These are phyloP conservation scores for Diachasma alloeum DNA, from an alignment of 1,140 invertebrate genomes.

Conservation along the genomic window DNA sequence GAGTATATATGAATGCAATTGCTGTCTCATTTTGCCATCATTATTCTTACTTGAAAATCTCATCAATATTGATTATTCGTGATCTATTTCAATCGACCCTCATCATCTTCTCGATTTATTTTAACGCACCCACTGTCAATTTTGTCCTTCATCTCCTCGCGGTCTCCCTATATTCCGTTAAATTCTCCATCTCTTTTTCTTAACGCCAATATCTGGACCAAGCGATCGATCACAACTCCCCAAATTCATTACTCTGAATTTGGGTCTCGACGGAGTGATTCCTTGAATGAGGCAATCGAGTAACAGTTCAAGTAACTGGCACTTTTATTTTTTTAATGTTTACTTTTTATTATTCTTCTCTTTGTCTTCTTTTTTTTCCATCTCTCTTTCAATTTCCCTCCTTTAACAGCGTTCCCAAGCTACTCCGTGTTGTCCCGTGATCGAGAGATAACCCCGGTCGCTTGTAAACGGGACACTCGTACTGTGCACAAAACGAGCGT, in stretches of 20 bases:
- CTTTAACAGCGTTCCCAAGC: neutral
- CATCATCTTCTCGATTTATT: slow-evolving; percentile 15
- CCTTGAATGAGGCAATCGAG: neutral
- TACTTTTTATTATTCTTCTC: neutral
- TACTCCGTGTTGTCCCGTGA: slow-evolving; percentile 14
- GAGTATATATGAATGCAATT: no score
- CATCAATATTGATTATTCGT: slow-evolving; percentile 33
- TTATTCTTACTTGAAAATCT: neutral
- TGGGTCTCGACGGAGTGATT: neutral
- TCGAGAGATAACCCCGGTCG: slow-evolving; percentile 10
- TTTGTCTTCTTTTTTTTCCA: neutral
- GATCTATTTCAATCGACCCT: slow-evolving; percentile 46
- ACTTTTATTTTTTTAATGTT: neutral
- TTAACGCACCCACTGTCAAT: no score
- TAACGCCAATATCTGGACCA: neutral
- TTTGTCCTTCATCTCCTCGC: neutral
- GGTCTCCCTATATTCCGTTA: neutral
- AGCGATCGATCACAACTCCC: slow-evolving; percentile 18
- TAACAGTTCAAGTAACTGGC: neutral
- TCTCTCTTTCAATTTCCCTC: neutral
- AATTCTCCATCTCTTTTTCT: neutral
- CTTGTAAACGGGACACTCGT: slow-evolving; percentile 2
- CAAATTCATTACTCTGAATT: neutral
- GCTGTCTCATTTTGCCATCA: neutral
- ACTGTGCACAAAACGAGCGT: slow-evolving; percentile 10